These are phyloP conservation scores for Micromesistius poutassou DNA, from an alignment of 2,797 vertebrate species.

Conservation along the genomic window DNA sequence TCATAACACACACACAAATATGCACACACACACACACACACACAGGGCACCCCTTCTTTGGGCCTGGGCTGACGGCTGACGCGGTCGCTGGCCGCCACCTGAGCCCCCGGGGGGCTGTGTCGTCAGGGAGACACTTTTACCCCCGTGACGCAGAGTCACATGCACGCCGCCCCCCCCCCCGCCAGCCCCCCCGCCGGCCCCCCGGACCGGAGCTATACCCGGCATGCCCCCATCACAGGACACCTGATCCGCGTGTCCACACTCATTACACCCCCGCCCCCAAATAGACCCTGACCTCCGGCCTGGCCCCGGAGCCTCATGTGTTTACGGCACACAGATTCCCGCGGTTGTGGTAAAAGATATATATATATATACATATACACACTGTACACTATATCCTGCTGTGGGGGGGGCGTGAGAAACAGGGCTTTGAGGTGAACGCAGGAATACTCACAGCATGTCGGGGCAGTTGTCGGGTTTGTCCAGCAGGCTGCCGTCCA, in stretches of 20 bases:
- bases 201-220: conserved; percentile 6
- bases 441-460: conserved; percentile 84
- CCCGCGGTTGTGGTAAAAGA: neutral
- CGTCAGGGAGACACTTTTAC: conserved; percentile 70
- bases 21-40: conserved; percentile 53
- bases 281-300: conserved; percentile 52
- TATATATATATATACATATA: neutral
- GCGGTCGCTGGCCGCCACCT: conserved; percentile 42
- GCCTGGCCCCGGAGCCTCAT: conserved; percentile 12
- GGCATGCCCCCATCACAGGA: conserved; percentile 52
- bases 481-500: conserved; percentile 97
- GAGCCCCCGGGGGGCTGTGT: conserved; percentile 43
- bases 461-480: conserved; percentile 97
- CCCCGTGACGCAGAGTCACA: conserved; percentile 64
- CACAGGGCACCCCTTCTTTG: conserved; percentile 71
- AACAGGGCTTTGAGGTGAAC: neutral
- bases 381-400: neutral
- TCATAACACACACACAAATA: conserved; percentile 59
- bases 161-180: conserved; percentile 16
- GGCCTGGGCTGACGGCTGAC: conserved; percentile 46
- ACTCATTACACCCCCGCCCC: conserved; percentile 32
- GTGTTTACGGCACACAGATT: conserved; percentile 25
- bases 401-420: neutral
- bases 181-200: too few relatives aligned
- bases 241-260: conserved; percentile 43